Percentiles rank a stretch among this genome's conserved stretches.
Evolutionary conservation across 2,797 vertebrate species (phyloP).

Genomic region (Poecile montanus): DNA sequence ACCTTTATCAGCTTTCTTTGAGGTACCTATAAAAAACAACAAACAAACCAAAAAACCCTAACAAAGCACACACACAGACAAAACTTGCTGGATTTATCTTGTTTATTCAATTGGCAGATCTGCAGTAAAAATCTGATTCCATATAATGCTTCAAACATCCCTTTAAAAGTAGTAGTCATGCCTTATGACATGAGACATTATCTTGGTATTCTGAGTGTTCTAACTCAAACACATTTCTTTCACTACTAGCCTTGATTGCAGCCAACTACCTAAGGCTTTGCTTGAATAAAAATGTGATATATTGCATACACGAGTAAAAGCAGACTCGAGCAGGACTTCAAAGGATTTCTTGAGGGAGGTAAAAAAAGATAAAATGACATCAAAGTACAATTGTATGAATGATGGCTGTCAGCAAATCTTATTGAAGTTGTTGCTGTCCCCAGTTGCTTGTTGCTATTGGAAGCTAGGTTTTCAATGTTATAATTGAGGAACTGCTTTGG

Average conservation of each 20-base stretch:
- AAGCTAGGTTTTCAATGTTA: background rate
- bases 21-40: background rate
- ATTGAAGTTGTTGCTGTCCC: background rate
- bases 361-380: background rate
- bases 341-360: background rate
- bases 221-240: background rate
- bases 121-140: background rate
- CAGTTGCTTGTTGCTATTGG: background rate
- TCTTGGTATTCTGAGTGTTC: background rate
- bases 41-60: accelerated
- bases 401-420: background rate
- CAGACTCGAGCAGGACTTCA: background rate
- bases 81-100: background rate
- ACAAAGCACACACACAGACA: background rate
- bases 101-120: background rate
- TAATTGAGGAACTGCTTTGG: background rate
- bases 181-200: background rate
- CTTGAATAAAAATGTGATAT: background rate
- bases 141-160: background rate
- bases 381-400: background rate
- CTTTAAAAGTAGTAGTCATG: background rate
- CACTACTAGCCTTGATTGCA: background rate
- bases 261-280: background rate
- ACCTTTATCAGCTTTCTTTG: background rate
- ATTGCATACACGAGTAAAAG: background rate